Conservation (phyloP, 1,140 invertebrate genomes). For the Drosophila teissieri region DNA sequence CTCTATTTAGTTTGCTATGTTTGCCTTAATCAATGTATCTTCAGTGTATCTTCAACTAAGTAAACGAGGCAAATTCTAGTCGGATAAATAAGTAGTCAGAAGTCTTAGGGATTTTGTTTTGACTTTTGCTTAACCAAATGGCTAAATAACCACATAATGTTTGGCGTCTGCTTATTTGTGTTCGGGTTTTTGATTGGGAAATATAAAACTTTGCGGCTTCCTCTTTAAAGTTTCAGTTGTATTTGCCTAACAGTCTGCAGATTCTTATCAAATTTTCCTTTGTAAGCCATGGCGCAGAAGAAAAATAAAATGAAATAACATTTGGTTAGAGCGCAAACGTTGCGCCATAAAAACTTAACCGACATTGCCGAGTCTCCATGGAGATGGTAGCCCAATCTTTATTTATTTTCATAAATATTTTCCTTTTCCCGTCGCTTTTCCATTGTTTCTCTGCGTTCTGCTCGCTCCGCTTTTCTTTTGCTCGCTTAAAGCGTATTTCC, state of each 20-base stretch:
- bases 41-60: background rate
- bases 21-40: background rate
- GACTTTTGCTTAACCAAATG: background rate
- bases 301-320: slow-evolving; percentile 44
- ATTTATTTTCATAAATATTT: slow-evolving; percentile 56
- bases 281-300: slow-evolving; percentile 46
- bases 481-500: slow-evolving; percentile 43
- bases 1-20: slow-evolving; percentile 8
- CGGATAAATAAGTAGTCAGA: background rate
- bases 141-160: background rate
- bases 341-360: slow-evolving; percentile 43
- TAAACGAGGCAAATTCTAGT: background rate
- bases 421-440: slow-evolving; percentile 19
- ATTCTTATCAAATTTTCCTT: slow-evolving; percentile 58
- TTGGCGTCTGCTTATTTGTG: background rate
- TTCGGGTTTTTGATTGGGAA: slow-evolving; percentile 1
- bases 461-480: background rate
- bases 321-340: slow-evolving; percentile 37
- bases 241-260: slow-evolving; percentile 38
- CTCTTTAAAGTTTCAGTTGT: slow-evolving; percentile 36
- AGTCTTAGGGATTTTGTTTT: background rate
- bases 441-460: slow-evolving; percentile 14
- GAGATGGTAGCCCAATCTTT: slow-evolving; percentile 21
- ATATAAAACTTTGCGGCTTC: slow-evolving; percentile 7
- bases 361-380: slow-evolving; percentile 35